Conservation (phyloP, 2,797 vertebrate species). For the Sebastolobus altivelis region DNA sequence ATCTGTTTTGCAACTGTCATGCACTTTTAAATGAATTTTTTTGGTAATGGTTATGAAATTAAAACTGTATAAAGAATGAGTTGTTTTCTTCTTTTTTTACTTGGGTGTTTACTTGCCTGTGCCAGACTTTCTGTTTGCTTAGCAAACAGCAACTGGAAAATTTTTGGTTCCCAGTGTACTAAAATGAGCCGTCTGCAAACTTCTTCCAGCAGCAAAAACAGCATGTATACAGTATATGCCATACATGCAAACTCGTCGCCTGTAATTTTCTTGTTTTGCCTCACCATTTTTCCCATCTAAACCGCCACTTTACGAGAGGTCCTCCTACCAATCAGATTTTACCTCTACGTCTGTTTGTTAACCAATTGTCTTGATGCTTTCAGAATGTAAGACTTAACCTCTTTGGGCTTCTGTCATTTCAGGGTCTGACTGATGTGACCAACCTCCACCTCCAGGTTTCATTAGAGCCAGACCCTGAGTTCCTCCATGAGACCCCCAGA, state of each 20-base stretch:
- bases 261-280: neutral
- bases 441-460: neutral
- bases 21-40: neutral
- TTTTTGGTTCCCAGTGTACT: neutral
- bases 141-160: neutral
- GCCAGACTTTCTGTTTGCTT: neutral
- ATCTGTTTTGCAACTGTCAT: neutral
- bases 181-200: neutral
- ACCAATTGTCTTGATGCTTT: neutral
- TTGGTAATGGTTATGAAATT: neutral
- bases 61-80: neutral
- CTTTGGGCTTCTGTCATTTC: slow-evolving; percentile 4
- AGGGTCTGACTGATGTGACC: neutral
- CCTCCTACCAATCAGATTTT: neutral
- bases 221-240: neutral
- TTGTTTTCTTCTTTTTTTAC: neutral
- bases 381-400: neutral
- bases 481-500: neutral
- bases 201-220: neutral
- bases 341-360: neutral
- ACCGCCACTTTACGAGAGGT: neutral
- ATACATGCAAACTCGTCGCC: neutral
- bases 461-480: neutral
- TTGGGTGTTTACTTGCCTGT: neutral
- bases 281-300: neutral